Evolutionary conservation across 2,113 vertebrate genomes (phyloP).

Genomic region (Catharus fuscescens): DNA sequence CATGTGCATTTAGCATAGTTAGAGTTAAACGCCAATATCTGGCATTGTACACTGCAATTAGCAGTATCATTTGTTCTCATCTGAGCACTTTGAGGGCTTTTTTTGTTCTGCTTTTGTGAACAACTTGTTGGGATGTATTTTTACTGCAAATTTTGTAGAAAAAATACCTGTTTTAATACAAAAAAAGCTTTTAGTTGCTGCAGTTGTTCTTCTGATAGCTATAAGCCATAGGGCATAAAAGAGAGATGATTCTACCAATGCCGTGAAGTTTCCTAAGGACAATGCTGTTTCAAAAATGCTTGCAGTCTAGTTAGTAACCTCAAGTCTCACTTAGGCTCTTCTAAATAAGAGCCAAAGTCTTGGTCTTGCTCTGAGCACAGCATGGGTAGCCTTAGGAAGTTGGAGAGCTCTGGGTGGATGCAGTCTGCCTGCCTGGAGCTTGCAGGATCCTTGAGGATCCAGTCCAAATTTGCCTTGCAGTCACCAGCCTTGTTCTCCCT

Average conservation of each 20-base stretch:
- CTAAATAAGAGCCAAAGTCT: neutral
- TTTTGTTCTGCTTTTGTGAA: neutral
- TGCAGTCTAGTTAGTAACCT: neutral
- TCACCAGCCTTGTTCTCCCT: neutral
- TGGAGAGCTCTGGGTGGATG: neutral
- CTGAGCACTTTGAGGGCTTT: neutral
- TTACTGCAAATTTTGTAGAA: neutral
- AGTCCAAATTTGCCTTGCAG: neutral
- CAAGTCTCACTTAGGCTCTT: neutral
- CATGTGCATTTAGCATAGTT: slow-evolving; percentile 11
- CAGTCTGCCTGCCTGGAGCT: neutral
- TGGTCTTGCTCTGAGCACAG: neutral
- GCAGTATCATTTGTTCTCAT: slow-evolving; percentile 41
- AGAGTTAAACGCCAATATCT: slow-evolving; percentile 40
- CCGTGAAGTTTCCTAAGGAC: neutral
- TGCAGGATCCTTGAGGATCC: neutral
- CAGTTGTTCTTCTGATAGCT: neutral
- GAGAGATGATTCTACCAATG: neutral
- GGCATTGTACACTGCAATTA: slow-evolving; percentile 29
- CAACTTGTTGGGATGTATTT: slow-evolving; percentile 1
- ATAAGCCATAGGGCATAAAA: neutral
- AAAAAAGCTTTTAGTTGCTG: neutral
- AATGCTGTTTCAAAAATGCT: neutral
- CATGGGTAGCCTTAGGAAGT: neutral
- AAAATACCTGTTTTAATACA: neutral